Percentiles rank a stretch among this genome's conserved stretches.
Conservation (phyloP, 2,888 invertebrate species). For the Acanthococcus lagerstroemiae region DNA sequence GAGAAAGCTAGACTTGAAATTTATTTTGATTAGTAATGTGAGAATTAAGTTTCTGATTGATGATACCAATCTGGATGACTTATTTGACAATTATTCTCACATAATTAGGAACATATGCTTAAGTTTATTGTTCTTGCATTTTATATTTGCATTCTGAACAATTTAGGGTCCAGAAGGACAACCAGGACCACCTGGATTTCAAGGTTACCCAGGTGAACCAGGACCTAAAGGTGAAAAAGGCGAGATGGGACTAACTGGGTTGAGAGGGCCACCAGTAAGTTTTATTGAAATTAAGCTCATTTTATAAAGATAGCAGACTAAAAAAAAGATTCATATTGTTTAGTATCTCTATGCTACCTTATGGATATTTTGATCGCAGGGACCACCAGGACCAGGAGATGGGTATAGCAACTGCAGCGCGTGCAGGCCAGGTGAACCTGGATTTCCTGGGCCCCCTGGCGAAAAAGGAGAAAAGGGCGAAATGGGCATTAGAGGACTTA, state of each 20-base stretch:
- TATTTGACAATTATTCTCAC: too few relatives aligned
- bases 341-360: conserved; percentile 44
- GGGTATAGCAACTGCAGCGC: conserved; percentile 5
- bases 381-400: conserved; percentile 43
- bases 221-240: conserved; percentile 38
- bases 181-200: conserved; percentile 15
- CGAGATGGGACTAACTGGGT: conserved; percentile 42
- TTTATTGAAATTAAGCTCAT: conserved; percentile 4
- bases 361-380: too few relatives aligned
- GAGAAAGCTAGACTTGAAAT: not conserved
- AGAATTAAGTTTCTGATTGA: not conserved
- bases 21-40: not conserved
- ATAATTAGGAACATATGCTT: too few relatives aligned
- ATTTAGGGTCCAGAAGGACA: conserved; percentile 10
- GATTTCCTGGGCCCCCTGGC: conserved; percentile 40
- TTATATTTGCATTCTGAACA: not conserved
- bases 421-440: conserved; percentile 15
- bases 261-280: conserved; percentile 44
- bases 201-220: not conserved
- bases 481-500: conserved; percentile 37
- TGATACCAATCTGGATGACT: not conserved
- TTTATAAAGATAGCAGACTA: not conserved
- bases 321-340: conserved; percentile 37
- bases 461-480: conserved; percentile 41
- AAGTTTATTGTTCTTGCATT: not conserved